Evolutionary conservation across 2,888 invertebrate genomes (phyloP).

Genomic region (Leptopilina myrica): DNA sequence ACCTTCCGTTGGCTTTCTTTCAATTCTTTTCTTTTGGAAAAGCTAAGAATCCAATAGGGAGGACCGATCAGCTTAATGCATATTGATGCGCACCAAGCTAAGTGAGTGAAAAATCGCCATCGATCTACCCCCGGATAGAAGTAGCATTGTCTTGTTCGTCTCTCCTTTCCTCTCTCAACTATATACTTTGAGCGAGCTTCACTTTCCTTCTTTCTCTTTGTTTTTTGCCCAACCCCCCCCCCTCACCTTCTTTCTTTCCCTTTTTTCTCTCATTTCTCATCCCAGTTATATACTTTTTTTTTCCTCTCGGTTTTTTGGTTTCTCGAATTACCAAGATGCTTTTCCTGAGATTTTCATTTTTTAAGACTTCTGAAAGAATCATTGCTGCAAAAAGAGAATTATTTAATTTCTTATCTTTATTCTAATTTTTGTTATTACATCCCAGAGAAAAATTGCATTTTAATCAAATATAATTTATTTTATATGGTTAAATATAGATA

Average conservation of each 20-base stretch:
- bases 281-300: conserved; percentile 1
- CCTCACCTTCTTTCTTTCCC: neutral
- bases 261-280: conserved; percentile 24
- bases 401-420: too few species aligned
- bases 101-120: conserved; percentile 77
- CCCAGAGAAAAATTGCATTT: too few species aligned
- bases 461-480: too few species aligned
- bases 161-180: conserved; percentile 46
- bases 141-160: conserved; percentile 57
- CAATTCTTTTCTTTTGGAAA: conserved; percentile 54
- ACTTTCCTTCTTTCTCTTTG: conserved; percentile 18
- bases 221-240: neutral
- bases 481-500: too few species aligned
- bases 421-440: too few species aligned
- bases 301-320: conserved; percentile 35
- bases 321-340: conserved; percentile 15
- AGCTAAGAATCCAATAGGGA: conserved; percentile 70
- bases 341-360: neutral
- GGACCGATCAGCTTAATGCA: conserved; percentile 76
- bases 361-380: too few species aligned
- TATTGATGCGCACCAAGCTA: conserved; percentile 75
- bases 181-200: conserved; percentile 33
- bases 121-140: conserved; percentile 68
- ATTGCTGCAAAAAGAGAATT: too few species aligned
- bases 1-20: conserved; percentile 47